Evolutionary conservation across 2,113 vertebrate genomes (phyloP), one percentile per base, ranked within the genome.

Genomic region (Hemiscyllium ocellatum): DNA sequence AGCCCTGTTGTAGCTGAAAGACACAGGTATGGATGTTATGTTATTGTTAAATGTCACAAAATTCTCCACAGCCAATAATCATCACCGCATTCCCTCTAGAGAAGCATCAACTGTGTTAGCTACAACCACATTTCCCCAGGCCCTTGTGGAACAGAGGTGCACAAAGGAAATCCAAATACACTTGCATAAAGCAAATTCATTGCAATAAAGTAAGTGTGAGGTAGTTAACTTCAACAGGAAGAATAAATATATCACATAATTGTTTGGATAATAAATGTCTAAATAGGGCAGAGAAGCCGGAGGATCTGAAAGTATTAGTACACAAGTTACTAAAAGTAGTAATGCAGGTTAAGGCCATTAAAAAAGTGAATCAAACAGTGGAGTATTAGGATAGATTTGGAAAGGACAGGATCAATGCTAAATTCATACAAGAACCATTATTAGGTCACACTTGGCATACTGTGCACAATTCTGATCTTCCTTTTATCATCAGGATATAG

Each of bases 1-100:
- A 99, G 97, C 29, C 99, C 99, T 0, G 98, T 98, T 47, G 98
- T 98, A 95, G 99, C 99, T 99, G 97, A 96, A 97, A 1, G 96
- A 70, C 90, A 29, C 7, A 29, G 33, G 29, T 70, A 70, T 5
- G 42, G 26, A 50, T 33, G 15, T 95, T 52, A 52, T 52, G 33
- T 95, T 95, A 95, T 19, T 50, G 20, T 95, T 72, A 70, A 72
- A 72, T 47, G 26, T 76, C 42, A 95, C 19, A 47, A 72, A 95
- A 72, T 52, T 37, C 37, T 95, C 69, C 69, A 95, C 37, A 90
- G 86, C 13, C 87, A 90, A 13, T 17, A 72, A 95, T 72, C 69
- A 29, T 26, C 52, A 72, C 22, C 47, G 42, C 3, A 24, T 70
- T 26, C 65, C 37, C 37, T 94, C n/a, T 5, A 70, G n/a, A 61